phyloP scores from a whole-genome alignment of 2,888 invertebrate genomes.

The Lasioglossum vierecki region DNA sequence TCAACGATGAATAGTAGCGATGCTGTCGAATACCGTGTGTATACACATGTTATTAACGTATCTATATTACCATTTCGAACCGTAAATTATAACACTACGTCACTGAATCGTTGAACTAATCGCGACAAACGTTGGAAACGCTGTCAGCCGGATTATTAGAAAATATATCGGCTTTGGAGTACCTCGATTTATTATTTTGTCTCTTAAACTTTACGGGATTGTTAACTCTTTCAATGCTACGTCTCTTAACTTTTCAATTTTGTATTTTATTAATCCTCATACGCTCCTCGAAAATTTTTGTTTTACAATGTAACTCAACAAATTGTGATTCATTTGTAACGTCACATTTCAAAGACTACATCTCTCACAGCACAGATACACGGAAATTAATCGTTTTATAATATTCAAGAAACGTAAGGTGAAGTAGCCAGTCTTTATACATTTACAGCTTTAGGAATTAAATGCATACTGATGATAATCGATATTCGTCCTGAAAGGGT shows the following conservation, averaged over 20 bases:
- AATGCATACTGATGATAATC: no score
- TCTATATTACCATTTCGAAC: slow-evolving; percentile 4
- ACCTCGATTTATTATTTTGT: slow-evolving; percentile 2
- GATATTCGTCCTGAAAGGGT: no score
- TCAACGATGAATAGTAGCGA: slow-evolving; percentile 33
- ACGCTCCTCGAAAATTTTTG: not conserved
- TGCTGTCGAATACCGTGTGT: slow-evolving; percentile 27
- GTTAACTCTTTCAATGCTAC: not conserved
- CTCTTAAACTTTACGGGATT: not conserved
- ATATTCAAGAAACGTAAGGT: not conserved
- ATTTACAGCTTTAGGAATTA: no score
- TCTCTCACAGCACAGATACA: not conserved
- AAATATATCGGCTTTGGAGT: slow-evolving; percentile 22
- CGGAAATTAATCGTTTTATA: not conserved
- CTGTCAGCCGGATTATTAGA: no score
- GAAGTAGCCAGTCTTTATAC: no score
- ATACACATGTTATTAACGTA: slow-evolving; percentile 19
- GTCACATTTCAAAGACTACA: not conserved
- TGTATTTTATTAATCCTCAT: not conserved
- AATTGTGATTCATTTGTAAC: no score
- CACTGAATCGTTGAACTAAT: not conserved
- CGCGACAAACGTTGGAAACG: not conserved
- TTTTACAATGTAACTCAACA: no score
- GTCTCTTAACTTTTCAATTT: not conserved
- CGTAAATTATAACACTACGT: not conserved